phyloP scores from a whole-genome alignment of 1,140 invertebrate genomes.

The Sarcophaga bullata region DNA sequence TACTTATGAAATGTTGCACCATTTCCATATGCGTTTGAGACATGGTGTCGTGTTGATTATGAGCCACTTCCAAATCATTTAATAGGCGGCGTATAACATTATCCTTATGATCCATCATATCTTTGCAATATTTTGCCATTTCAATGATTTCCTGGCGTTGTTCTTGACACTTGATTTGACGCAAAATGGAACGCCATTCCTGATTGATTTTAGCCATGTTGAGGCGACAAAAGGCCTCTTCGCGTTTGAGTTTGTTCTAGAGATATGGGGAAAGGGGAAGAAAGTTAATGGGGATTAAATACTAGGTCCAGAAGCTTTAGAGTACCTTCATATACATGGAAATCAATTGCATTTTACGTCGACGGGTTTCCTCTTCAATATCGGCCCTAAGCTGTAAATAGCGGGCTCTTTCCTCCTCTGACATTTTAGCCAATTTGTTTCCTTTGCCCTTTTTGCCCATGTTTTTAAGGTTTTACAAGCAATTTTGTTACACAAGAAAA shows the following conservation, averaged over 20 bases:
- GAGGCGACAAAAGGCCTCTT: slow-evolving; percentile 79
- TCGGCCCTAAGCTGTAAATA: slow-evolving; percentile 83
- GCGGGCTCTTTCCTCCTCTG: slow-evolving; percentile 79
- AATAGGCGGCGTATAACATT: slow-evolving; percentile 72
- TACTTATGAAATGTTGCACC: slow-evolving; percentile 76
- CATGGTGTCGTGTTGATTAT: slow-evolving; percentile 73
- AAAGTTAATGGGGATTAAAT: background rate
- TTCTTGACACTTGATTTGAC: slow-evolving; percentile 79
- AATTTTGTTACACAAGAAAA: too few species aligned
- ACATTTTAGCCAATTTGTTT: slow-evolving; percentile 83
- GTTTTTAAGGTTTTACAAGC: slow-evolving; percentile 44
- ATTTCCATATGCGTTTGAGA: slow-evolving; percentile 74
- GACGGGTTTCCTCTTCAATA: slow-evolving; percentile 78
- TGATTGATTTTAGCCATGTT: slow-evolving; percentile 86
- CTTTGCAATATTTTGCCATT: slow-evolving; percentile 58
- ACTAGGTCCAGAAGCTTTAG: background rate
- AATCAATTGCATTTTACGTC: slow-evolving; percentile 81
- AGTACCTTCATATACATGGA: slow-evolving; percentile 79
- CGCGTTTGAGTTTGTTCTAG: slow-evolving; percentile 82
- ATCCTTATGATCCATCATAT: slow-evolving; percentile 73
- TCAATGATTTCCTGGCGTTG: slow-evolving; percentile 75
- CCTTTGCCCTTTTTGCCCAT: slow-evolving; percentile 78
- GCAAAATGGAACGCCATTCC: slow-evolving; percentile 80
- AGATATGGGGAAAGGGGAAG: slow-evolving; percentile 27
- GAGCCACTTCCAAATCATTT: slow-evolving; percentile 73